phyloP scores from a whole-genome alignment of 2,888 invertebrate genomes.

The Apotomis betuletana region DNA sequence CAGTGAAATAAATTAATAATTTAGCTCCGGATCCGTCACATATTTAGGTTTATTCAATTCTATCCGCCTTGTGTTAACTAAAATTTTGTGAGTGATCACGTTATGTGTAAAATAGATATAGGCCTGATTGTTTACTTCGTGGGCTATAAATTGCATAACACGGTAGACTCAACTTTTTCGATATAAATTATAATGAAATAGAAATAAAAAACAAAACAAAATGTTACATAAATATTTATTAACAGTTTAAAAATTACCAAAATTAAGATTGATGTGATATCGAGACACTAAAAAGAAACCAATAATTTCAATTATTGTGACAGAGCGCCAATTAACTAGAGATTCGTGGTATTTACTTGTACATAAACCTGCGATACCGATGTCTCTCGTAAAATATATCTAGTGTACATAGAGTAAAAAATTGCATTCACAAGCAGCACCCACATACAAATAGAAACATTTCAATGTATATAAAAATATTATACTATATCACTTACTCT shows the following conservation, averaged over 20 bases:
- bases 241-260: slow-evolving; percentile 75
- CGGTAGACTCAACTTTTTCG: slow-evolving; percentile 69
- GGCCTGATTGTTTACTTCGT: slow-evolving; percentile 43
- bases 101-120: not conserved
- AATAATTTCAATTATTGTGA: slow-evolving; percentile 61
- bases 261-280: slow-evolving; percentile 60
- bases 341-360: slow-evolving; percentile 61
- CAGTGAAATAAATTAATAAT: too few species aligned
- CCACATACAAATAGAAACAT: slow-evolving; percentile 67
- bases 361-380: slow-evolving; percentile 28
- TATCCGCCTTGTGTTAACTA: slow-evolving; percentile 33
- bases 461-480: slow-evolving; percentile 73
- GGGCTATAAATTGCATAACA: slow-evolving; percentile 81
- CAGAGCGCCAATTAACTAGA: slow-evolving; percentile 61
- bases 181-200: slow-evolving; percentile 50
- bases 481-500: slow-evolving; percentile 66
- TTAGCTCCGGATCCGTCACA: too few species aligned
- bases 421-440: slow-evolving; percentile 70
- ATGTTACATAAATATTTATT: slow-evolving; percentile 82
- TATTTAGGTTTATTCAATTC: too few species aligned
- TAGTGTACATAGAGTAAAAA: slow-evolving; percentile 61
- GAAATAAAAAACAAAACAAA: slow-evolving; percentile 71
- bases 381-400: slow-evolving; percentile 47
- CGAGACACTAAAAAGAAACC: slow-evolving; percentile 62
- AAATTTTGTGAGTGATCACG: slow-evolving; percentile 7